Percentiles rank a stretch among this genome's conserved stretches.
Conservation (phyloP, 53 echinoderm and acorn worm genomes). For the Holothuria leucospilota region DNA sequence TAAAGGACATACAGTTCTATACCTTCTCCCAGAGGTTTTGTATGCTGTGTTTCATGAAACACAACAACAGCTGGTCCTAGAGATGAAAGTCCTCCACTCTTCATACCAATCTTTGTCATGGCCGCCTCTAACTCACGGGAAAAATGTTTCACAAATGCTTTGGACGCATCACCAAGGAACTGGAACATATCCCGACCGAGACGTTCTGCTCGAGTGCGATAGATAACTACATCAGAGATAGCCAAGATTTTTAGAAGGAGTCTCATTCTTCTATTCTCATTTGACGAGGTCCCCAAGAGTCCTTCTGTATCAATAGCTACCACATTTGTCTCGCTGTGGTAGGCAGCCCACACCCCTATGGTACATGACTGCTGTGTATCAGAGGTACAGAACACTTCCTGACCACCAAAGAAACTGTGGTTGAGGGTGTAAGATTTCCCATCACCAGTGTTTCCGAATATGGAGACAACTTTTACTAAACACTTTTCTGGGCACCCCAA, state of each 20-base stretch:
- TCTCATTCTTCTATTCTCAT: slow-evolving; percentile 89
- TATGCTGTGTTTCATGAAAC: slow-evolving; percentile 93
- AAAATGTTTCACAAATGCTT: slow-evolving; percentile 84
- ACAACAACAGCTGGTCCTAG: slow-evolving; percentile 94
- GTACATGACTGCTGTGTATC: slow-evolving; percentile 93
- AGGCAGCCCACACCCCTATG: slow-evolving; percentile 94
- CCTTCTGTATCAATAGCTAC: slow-evolving; percentile 90
- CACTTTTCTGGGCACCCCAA: slow-evolving; percentile 66
- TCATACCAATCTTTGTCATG: slow-evolving; percentile 66
- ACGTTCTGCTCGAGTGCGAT: slow-evolving; percentile 91
- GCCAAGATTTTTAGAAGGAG: slow-evolving; percentile 92
- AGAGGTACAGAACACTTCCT: slow-evolving; percentile 87
- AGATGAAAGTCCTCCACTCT: slow-evolving; percentile 71
- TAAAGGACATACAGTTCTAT: background rate
- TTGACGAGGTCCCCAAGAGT: slow-evolving; percentile 80
- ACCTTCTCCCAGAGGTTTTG: slow-evolving; percentile 81
- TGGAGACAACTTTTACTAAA: slow-evolving; percentile 88
- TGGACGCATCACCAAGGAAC: slow-evolving; percentile 90
- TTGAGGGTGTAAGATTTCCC: slow-evolving; percentile 96
- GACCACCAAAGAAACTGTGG: slow-evolving; percentile 89
- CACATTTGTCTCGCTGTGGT: slow-evolving; percentile 71
- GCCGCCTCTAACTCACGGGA: slow-evolving; percentile 75
- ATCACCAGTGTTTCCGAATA: slow-evolving; percentile 96
- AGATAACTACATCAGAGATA: slow-evolving; percentile 92
- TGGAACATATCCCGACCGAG: slow-evolving; percentile 89